A percentile compares a stretch with the other conserved stretches of the same genome.
Conservation (phyloP, 1,140 invertebrate species). For the Brachionus sp. region DNA sequence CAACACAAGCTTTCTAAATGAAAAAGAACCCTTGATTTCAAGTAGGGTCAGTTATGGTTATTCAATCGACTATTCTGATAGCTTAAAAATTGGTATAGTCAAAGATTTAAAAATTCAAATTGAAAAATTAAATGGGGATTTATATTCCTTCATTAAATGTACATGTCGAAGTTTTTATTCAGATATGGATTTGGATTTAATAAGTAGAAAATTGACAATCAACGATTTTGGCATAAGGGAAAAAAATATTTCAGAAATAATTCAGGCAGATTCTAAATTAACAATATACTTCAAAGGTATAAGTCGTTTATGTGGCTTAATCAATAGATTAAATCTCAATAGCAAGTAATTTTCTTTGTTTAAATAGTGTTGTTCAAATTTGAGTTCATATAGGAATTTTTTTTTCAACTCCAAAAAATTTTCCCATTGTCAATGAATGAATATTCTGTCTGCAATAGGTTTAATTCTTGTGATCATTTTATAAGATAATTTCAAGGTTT, state of each 20-base stretch:
- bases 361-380: no score
- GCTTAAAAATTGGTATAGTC: not conserved
- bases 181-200: not conserved
- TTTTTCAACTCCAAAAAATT: no score
- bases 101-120: not conserved
- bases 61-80: not conserved
- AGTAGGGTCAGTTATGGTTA: not conserved
- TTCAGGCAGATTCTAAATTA: constrained; percentile 19
- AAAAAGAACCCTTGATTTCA: constrained; percentile 19
- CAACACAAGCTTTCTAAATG: not conserved
- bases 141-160: not conserved
- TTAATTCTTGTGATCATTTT: no score
- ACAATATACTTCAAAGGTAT: not conserved
- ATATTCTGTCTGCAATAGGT: no score
- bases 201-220: not conserved
- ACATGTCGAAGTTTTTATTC: not conserved
- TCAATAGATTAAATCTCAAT: not conserved
- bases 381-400: no score
- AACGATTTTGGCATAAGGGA: not conserved
- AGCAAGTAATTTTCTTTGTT: not conserved
- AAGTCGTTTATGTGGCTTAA: not conserved
- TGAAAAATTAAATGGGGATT: not conserved
- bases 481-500: no score
- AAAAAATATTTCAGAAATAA: constrained; percentile 1
- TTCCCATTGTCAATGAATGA: no score